Evolutionary conservation across 1,140 invertebrate species (phyloP).

Genomic region (Prorops nasuta): DNA sequence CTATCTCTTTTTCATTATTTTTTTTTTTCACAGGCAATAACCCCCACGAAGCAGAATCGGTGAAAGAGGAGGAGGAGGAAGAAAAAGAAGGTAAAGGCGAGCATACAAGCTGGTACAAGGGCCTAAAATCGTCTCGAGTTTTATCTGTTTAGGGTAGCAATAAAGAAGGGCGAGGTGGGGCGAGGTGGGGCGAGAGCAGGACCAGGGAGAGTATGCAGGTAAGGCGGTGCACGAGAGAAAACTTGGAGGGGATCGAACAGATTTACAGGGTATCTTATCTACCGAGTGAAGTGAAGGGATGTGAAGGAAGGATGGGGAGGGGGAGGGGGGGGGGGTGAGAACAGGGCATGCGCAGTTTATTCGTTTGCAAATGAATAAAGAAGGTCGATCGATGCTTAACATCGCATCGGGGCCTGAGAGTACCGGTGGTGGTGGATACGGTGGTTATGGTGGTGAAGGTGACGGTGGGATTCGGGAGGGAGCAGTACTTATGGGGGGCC

Average conservation of each 20-base stretch:
- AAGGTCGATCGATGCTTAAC: conserved; percentile 51
- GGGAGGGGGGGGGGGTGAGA: background rate
- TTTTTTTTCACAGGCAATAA: background rate
- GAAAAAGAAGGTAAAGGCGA: background rate
- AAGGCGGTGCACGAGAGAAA: background rate
- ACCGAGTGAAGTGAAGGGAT: conserved; percentile 7
- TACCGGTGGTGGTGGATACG: conserved; percentile 24
- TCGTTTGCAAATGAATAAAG: conserved; percentile 54
- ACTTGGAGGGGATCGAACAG: too few relatives aligned
- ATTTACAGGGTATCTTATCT: too few relatives aligned
- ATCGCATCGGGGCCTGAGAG: conserved; percentile 13
- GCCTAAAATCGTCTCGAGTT: too few relatives aligned
- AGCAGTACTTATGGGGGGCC: conserved; percentile 22
- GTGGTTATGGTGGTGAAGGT: background rate
- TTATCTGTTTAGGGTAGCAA: too few relatives aligned
- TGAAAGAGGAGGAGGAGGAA: background rate
- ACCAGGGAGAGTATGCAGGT: conserved; percentile 10
- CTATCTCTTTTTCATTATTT: too few relatives aligned
- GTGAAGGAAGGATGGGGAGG: conserved; percentile 4
- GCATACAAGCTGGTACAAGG: background rate
- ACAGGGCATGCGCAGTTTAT: too few relatives aligned
- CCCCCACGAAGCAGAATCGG: background rate
- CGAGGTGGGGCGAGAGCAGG: conserved; percentile 20
- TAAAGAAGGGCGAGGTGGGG: conserved; percentile 5
- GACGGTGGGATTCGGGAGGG: background rate